Base-by-base conservation (phyloP, 2,888 invertebrate species). In the Zygothrica quintamaculata region DNA sequence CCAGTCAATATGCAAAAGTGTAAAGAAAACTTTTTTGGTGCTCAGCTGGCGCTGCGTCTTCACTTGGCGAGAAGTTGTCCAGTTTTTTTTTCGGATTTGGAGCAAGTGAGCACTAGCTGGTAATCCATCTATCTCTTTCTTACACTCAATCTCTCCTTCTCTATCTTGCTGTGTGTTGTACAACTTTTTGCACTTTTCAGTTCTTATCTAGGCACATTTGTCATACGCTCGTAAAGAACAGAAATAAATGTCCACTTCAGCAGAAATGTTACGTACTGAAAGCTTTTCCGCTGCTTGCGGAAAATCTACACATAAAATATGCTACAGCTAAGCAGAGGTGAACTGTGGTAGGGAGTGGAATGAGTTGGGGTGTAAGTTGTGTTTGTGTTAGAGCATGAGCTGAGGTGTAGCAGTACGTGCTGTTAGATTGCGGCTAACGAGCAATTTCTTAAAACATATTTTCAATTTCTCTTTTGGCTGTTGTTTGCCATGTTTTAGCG, bases 181-280 rank as follows among this genome's bases (percentile, higher is more conserved):
- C 43, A 85, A 86, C 59, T 60, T 84, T 73, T 56, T 46, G 53
- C 66, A 65, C 55, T 53, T 65, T 53, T 40, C 47, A 66, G 75
- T 43, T 66, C 56, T 84, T 84, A 81, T 80, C 85, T 84, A 40
- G 60, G 50, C 55, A 60, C 87, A 81, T 81, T 81, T 87, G 81
- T 84, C 85, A 87, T 66, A 73, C 64, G 43, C 18, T 22, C 18
- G 18, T 22, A 22, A 65, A 65, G 64, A 62, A 73, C 60, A 57
- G 51, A 79, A 79, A 80, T 80, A 79, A 86, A 76, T 84, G 87
- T 76, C 77, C 61, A 55, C 65, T 73, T 78, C 86, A 85, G 70
- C 66, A 48, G 46, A 65, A n/a, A 69, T 34, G 25, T 51, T 66
- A 50, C 18, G 11, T 29, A 52, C 16, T 6, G 16, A 12, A 50